Evolutionary conservation across 2,888 invertebrate species (phyloP).

Genomic region (Sympetrum striolatum): DNA sequence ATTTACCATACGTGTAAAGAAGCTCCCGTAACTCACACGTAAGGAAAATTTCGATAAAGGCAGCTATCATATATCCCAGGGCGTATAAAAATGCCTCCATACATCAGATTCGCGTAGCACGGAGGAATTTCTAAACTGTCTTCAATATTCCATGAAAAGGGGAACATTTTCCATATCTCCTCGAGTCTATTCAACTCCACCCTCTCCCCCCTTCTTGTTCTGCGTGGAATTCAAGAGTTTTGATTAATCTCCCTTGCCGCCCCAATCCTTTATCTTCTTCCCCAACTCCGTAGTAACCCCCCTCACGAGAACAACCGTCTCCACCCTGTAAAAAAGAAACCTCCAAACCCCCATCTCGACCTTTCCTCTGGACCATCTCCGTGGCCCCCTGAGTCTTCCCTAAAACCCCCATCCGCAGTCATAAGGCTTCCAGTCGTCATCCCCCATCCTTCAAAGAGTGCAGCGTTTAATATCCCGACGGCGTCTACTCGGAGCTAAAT

Average conservation of each 20-base stretch:
- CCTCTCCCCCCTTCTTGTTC: not conserved
- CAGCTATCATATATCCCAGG: not conserved
- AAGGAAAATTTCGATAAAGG: not conserved
- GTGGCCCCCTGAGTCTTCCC: not conserved
- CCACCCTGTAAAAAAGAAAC: not conserved
- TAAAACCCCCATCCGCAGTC: not conserved
- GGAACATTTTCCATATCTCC: not conserved
- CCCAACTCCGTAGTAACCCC: not conserved
- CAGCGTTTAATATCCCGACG: not conserved
- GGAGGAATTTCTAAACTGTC: not conserved
- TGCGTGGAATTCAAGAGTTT: constrained; percentile 13
- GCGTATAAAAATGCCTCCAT: not conserved
- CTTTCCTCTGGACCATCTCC: not conserved
- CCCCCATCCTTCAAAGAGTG: not conserved
- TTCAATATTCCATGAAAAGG: not conserved
- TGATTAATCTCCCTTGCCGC: constrained; percentile 16
- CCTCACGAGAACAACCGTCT: not conserved
- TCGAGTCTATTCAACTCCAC: not conserved
- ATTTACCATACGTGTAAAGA: not conserved
- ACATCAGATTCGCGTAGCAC: not conserved
- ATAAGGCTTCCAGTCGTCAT: not conserved
- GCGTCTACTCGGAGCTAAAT: not conserved
- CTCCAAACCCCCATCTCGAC: not conserved
- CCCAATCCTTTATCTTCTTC: constrained; percentile 1
- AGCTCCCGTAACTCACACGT: not conserved